These are phyloP conservation scores for Sebastes iracundus DNA, from an alignment of 2,797 vertebrate species.

Conservation along the genomic window DNA sequence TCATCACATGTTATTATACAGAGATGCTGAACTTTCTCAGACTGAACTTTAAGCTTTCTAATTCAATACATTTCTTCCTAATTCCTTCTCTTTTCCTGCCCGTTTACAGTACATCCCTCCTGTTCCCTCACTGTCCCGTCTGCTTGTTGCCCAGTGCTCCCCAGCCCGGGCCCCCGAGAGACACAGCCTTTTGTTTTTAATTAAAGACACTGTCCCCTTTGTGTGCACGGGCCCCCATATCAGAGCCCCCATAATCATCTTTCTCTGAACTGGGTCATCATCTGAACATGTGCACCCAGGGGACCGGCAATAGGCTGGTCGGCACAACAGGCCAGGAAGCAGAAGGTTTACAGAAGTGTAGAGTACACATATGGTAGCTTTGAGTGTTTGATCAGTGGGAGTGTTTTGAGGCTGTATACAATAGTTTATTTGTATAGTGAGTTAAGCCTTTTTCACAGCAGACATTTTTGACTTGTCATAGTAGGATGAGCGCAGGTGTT, in stretches of 20 bases:
- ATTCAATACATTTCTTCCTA: background rate
- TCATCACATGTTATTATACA: background rate
- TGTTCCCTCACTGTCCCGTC: slow-evolving; percentile 4
- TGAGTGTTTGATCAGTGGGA: slow-evolving; percentile 4
- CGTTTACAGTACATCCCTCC: background rate
- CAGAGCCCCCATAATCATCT: slow-evolving; percentile 40
- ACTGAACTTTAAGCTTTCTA: background rate
- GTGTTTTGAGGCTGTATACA: background rate
- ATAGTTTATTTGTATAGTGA: background rate
- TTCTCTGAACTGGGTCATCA: slow-evolving; percentile 44
- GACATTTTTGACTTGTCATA: background rate
- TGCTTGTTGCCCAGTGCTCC: slow-evolving; percentile 53
- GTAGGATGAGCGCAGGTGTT: slow-evolving; percentile 11
- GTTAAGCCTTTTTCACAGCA: background rate
- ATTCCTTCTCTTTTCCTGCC: background rate
- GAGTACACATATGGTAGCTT: background rate
- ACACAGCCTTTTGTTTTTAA: slow-evolving; percentile 71
- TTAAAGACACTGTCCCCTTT: slow-evolving; percentile 71
- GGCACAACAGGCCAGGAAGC: background rate
- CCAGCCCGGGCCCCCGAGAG: slow-evolving; percentile 55
- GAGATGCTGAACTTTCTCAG: background rate
- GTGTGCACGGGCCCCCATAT: slow-evolving; percentile 39
- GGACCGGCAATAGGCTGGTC: background rate
- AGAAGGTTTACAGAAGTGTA: background rate
- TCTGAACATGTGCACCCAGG: background rate